Evolutionary conservation across 92 coral and sea anemone genomes (phyloP).

Genomic region (Pocillopora grandis): DNA sequence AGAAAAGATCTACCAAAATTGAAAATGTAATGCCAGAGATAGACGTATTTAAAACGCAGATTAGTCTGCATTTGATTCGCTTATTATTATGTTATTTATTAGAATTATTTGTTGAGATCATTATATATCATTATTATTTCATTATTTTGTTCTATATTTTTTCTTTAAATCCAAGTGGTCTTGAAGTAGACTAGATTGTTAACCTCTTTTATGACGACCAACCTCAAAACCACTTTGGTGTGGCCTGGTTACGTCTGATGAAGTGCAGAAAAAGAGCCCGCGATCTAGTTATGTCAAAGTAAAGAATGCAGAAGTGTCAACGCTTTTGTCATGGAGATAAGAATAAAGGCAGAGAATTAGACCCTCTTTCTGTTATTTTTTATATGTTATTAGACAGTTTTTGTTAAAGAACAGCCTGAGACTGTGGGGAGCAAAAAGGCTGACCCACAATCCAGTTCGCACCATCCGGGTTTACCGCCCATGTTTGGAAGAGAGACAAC

Average conservation of each 20-base stretch:
- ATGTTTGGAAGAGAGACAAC: no score
- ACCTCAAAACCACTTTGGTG: constrained; percentile 30
- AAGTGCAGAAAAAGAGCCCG: constrained; percentile 56
- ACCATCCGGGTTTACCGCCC: no score
- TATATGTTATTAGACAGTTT: background rate
- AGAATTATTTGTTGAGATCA: background rate
- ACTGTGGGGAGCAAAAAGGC: no score
- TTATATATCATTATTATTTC: no score
- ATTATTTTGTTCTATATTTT: no score
- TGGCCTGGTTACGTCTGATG: constrained; percentile 58
- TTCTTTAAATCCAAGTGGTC: background rate
- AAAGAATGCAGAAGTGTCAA: no score
- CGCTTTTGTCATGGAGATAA: no score
- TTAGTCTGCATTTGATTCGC: background rate
- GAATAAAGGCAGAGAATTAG: background rate
- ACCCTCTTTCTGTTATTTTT: background rate
- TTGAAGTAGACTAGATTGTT: background rate
- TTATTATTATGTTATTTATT: background rate
- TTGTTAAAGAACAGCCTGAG: no score
- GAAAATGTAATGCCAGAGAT: no score
- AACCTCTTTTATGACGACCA: constrained; percentile 53
- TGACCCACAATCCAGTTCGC: no score
- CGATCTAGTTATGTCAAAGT: background rate
- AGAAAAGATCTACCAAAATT: no score
- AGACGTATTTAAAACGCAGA: background rate